Evolutionary conservation across 1,140 invertebrate species (phyloP).

Genomic region (Macrobrachium nipponense): DNA sequence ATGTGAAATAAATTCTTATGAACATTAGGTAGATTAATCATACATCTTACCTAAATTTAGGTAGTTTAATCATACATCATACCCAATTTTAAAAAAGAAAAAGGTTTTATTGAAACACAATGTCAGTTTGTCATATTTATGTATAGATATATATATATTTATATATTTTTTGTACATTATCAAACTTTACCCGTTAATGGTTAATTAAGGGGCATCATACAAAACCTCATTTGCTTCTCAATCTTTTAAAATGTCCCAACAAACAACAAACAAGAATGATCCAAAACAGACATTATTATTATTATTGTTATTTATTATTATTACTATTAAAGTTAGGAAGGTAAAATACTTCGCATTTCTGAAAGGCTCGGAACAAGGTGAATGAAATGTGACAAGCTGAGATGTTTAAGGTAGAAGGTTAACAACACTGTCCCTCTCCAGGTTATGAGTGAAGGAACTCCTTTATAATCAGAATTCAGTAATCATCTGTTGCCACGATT

Average conservation of each 20-base stretch:
- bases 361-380: constrained; percentile 36
- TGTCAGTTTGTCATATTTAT: neutral
- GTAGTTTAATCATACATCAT: too few relatives aligned
- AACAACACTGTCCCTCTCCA: too few relatives aligned
- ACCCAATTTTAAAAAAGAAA: neutral
- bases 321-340: constrained; percentile 29
- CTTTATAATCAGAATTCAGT: too few relatives aligned
- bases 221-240: constrained; percentile 27
- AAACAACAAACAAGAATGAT: constrained; percentile 37
- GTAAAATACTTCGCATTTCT: constrained; percentile 29
- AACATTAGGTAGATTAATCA: too few relatives aligned
- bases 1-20: too few relatives aligned
- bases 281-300: constrained; percentile 22
- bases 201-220: constrained; percentile 26
- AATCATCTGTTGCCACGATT: too few relatives aligned
- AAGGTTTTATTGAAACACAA: too few relatives aligned
- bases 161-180: constrained; percentile 41
- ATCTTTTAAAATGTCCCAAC: constrained; percentile 34
- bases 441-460: too few relatives aligned
- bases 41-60: neutral
- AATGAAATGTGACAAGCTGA: constrained; percentile 17
- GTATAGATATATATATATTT: constrained; percentile 25
- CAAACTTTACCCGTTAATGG: constrained; percentile 25
- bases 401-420: neutral
- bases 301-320: too few relatives aligned